Percentiles rank a stretch among this genome's conserved stretches.
Conservation (phyloP, 2,113 vertebrate species). For the Chionodraco myersi region DNA sequence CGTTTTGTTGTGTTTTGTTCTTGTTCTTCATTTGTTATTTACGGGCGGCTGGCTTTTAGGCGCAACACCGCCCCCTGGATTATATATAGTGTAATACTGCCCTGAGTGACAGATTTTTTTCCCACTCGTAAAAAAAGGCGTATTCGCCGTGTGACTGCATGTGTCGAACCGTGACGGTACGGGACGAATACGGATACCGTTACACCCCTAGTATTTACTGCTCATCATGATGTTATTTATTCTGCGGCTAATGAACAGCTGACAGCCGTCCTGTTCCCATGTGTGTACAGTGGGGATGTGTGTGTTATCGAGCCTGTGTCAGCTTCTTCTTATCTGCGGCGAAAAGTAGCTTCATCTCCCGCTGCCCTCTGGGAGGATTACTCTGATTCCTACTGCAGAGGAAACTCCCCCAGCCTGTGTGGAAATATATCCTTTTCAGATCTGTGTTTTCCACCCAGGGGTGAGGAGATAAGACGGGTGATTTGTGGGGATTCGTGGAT, state of each 20-base stretch:
- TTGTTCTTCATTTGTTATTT: too few species aligned
- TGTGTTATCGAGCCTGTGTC: conserved; percentile 5
- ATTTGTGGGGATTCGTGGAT: conserved; percentile 18
- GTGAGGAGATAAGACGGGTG: conserved; percentile 39
- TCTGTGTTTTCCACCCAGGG: conserved; percentile 16
- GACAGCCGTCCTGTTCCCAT: neutral
- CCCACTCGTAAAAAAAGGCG: too few species aligned
- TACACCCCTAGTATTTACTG: too few species aligned
- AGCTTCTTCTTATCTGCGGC: conserved; percentile 33
- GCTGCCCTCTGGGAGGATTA: conserved; percentile 42
- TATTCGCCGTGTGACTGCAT: too few species aligned
- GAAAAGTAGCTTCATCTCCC: conserved; percentile 16
- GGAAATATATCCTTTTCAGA: conserved; percentile 33
- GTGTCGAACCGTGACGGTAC: too few species aligned
- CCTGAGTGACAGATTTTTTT: too few species aligned
- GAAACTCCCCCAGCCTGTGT: conserved; percentile 10
- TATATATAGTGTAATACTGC: too few species aligned
- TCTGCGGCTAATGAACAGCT: neutral
- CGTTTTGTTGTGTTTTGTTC: too few species aligned
- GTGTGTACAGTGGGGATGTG: neutral
- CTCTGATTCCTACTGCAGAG: conserved; percentile 35
- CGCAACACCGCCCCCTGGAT: too few species aligned
- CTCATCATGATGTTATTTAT: neutral
- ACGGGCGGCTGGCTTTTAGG: too few species aligned
- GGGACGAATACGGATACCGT: too few species aligned